Evolutionary conservation across 2,797 vertebrate genomes (phyloP).

Genomic region (Tragelaphus oryx): DNA sequence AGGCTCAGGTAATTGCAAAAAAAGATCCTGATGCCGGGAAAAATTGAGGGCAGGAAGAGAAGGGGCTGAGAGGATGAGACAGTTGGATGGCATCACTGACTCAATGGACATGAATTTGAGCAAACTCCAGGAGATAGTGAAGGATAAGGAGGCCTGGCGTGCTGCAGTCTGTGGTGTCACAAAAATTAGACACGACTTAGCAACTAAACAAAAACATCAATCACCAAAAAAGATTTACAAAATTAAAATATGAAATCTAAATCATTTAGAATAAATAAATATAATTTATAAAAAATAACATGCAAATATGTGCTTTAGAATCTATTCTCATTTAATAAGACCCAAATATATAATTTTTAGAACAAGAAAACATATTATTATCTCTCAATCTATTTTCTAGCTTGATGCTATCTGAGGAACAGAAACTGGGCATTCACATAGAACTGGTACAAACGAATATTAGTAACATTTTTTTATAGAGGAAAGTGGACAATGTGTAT

Average conservation of each 20-base stretch:
- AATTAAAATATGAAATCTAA: not conserved
- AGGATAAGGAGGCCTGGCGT: not conserved
- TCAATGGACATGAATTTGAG: not conserved
- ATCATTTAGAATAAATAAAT: not conserved
- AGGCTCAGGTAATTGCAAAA: not conserved
- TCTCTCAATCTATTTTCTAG: conserved; percentile 21
- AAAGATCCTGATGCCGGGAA: not conserved
- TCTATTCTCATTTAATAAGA: not conserved
- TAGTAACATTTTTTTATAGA: not conserved
- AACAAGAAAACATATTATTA: not conserved
- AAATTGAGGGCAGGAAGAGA: not conserved
- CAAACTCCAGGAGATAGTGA: not conserved
- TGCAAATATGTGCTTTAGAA: not conserved
- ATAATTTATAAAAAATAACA: not conserved
- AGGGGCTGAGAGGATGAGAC: not conserved
- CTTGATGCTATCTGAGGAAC: not conserved
- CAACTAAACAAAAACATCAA: not conserved
- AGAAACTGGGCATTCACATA: not conserved
- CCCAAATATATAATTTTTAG: not conserved
- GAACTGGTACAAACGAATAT: not conserved
- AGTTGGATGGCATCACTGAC: not conserved
- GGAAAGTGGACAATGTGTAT: not conserved
- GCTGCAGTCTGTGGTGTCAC: not conserved
- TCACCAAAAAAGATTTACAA: not conserved
- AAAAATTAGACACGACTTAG: not conserved